Evolutionary conservation across 2,888 invertebrate species (phyloP).

Genomic region (Eupithecia subfuscata): DNA sequence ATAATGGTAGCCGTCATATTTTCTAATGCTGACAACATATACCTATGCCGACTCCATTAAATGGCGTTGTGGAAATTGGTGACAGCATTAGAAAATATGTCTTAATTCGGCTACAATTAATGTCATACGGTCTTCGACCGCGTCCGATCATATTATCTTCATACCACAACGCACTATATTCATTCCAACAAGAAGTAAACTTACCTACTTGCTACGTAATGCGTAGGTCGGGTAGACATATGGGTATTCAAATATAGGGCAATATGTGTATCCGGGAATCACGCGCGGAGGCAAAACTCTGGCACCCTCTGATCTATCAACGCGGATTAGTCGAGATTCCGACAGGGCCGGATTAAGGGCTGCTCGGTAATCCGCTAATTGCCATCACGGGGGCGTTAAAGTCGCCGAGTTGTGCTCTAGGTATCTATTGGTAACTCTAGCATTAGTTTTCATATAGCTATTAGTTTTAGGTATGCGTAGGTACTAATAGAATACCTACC

Average conservation of each 20-base stretch:
- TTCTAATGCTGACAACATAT: too few relatives aligned
- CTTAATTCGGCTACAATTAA: too few relatives aligned
- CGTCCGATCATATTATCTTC: too few relatives aligned
- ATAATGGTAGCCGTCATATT: too few relatives aligned
- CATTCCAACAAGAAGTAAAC: not conserved
- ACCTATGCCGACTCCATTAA: too few relatives aligned
- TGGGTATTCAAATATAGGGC: conserved; percentile 1
- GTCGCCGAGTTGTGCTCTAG: not conserved
- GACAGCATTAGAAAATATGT: too few relatives aligned
- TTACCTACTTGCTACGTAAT: not conserved
- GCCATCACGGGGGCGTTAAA: conserved; percentile 22
- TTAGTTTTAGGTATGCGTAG: not conserved
- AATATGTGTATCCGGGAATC: not conserved
- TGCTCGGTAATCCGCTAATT: conserved; percentile 32
- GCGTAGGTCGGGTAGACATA: not conserved
- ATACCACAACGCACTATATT: too few relatives aligned
- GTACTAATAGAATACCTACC: too few relatives aligned
- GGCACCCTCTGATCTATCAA: conserved; percentile 60
- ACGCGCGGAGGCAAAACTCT: not conserved
- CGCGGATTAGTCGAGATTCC: conserved; percentile 57
- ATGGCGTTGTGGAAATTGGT: too few relatives aligned
- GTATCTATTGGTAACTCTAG: not conserved
- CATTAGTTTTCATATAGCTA: not conserved
- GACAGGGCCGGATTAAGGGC: conserved; percentile 47
- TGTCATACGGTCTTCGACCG: too few relatives aligned